phyloP scores from a whole-genome alignment of 2,797 vertebrate species.

The Tinamus major region DNA sequence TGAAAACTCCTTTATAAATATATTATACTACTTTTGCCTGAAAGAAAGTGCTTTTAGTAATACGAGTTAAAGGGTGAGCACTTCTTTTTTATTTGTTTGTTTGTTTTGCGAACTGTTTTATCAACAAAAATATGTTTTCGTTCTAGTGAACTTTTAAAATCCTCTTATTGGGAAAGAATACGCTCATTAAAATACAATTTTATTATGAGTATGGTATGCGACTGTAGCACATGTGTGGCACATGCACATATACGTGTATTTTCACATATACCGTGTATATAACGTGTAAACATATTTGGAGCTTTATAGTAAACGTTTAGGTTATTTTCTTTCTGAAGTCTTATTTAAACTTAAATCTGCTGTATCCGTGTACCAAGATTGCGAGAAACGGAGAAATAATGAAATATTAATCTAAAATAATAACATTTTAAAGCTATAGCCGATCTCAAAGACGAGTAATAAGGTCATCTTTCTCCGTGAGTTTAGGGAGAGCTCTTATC shows the following conservation, averaged over 20 bases:
- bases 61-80: neutral
- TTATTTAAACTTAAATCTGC: neutral
- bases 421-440: neutral
- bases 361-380: fast-evolving
- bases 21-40: neutral
- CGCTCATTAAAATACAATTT: fast-evolving
- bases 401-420: fast-evolving
- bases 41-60: constrained; percentile 11
- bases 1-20: neutral
- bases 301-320: neutral
- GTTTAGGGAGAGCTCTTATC: neutral
- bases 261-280: fast-evolving
- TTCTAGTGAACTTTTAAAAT: neutral
- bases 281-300: neutral
- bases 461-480: fast-evolving
- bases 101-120: neutral
- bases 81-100: neutral
- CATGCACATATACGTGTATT: fast-evolving
- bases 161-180: neutral
- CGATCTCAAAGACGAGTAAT: fast-evolving
- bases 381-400: neutral
- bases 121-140: neutral
- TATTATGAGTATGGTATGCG: fast-evolving
- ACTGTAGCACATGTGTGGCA: fast-evolving
- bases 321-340: neutral